Evolutionary conservation across 1,140 invertebrate genomes (phyloP).

Genomic region (Lepeophtheirus salmonis): DNA sequence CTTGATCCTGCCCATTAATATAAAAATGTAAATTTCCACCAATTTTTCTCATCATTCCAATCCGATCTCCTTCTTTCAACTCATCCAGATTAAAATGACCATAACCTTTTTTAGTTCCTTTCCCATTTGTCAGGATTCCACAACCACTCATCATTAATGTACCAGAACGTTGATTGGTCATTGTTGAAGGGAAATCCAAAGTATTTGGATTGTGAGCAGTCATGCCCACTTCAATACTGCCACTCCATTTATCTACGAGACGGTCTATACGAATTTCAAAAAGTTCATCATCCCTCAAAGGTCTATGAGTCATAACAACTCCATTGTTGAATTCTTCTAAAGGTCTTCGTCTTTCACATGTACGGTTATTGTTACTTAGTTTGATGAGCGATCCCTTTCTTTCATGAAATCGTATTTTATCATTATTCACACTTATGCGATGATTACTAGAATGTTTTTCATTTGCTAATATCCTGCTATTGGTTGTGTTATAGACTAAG

Average conservation of each 20-base stretch:
- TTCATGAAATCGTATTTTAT: conserved; percentile 60
- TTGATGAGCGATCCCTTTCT: conserved; percentile 69
- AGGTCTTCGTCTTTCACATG: conserved; percentile 61
- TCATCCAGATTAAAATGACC: conserved; percentile 87
- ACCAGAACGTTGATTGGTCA: conserved; percentile 87
- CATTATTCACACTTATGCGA: background rate
- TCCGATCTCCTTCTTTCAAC: conserved; percentile 65
- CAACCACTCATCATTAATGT: conserved; percentile 95
- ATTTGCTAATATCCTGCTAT: background rate
- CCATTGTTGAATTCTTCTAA: conserved; percentile 89
- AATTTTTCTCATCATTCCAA: conserved; percentile 60
- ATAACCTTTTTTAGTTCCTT: conserved; percentile 75
- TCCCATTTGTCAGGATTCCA: conserved; percentile 80
- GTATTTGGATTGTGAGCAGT: conserved; percentile 75
- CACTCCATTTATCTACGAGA: conserved; percentile 78
- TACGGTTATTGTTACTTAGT: conserved; percentile 57
- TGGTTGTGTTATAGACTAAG: conserved; percentile 8
- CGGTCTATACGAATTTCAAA: conserved; percentile 82
- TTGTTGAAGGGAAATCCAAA: conserved; percentile 80
- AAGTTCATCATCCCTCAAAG: conserved; percentile 64
- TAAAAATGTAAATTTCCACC: conserved; percentile 75
- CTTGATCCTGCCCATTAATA: conserved; percentile 82
- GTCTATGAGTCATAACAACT: conserved; percentile 72
- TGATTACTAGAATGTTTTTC: background rate
- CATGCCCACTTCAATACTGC: conserved; percentile 80